These are phyloP conservation scores for Plectropomus leopardus DNA, from an alignment of 2,113 vertebrate species.

Conservation along the genomic window DNA sequence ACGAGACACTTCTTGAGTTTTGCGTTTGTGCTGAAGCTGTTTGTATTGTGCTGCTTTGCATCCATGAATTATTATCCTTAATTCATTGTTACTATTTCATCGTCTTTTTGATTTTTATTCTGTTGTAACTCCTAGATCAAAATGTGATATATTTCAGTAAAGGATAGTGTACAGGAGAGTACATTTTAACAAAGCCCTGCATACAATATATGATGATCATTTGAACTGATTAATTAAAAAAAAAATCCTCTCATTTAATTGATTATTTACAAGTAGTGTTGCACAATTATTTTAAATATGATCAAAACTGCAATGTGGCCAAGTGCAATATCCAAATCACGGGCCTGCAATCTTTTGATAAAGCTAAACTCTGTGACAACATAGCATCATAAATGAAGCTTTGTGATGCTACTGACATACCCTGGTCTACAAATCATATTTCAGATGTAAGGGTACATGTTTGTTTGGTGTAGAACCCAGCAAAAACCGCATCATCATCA, in stretches of 20 bases:
- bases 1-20: conserved; percentile 33
- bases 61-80: conserved; percentile 27
- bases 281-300: too few species aligned
- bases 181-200: background rate
- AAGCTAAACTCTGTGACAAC: too few species aligned
- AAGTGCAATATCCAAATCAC: too few species aligned
- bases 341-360: too few species aligned
- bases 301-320: too few species aligned
- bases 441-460: too few species aligned
- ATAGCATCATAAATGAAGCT: too few species aligned
- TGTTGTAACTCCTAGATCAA: background rate
- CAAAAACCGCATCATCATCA: too few species aligned
- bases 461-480: too few species aligned
- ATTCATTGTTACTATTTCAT: conserved; percentile 10
- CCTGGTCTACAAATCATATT: too few species aligned
- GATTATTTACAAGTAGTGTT: background rate
- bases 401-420: too few species aligned
- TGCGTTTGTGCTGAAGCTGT: conserved; percentile 52
- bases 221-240: too few species aligned
- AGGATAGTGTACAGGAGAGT: background rate
- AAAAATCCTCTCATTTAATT: background rate
- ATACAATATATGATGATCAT: background rate
- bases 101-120: background rate
- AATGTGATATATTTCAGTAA: background rate
- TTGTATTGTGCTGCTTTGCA: conserved; percentile 36